Evolutionary conservation across 2,797 vertebrate species (phyloP).

Genomic region (Varecia variegata): DNA sequence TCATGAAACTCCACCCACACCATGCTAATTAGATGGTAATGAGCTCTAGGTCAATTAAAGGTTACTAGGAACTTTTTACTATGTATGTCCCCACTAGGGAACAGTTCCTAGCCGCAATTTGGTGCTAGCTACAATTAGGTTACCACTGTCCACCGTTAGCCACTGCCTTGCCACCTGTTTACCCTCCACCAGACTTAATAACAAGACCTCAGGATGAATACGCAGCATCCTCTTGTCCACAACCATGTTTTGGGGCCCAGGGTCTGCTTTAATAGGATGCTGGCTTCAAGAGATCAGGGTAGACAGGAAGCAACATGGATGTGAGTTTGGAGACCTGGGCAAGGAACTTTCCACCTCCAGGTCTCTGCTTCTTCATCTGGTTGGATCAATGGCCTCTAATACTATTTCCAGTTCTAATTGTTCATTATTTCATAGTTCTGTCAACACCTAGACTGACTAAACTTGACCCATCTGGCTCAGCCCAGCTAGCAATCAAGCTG

Average conservation of each 20-base stretch:
- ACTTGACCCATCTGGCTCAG: neutral
- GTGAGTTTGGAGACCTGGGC: neutral
- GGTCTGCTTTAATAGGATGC: accelerated
- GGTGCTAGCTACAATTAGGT: too few relatives aligned
- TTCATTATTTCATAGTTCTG: neutral
- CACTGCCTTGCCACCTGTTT: too few relatives aligned
- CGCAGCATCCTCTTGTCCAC: too few relatives aligned
- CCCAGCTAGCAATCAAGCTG: neutral
- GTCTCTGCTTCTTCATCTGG: neutral
- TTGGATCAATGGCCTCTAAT: neutral
- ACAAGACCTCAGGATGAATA: accelerated
- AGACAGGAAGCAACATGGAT: neutral
- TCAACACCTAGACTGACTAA: too few relatives aligned
- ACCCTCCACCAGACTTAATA: too few relatives aligned
- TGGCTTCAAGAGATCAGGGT: neutral
- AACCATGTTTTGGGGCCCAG: neutral
- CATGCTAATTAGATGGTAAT: too few relatives aligned
- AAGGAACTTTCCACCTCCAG: neutral
- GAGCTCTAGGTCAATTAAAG: too few relatives aligned
- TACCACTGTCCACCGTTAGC: too few relatives aligned
- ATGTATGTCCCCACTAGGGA: too few relatives aligned
- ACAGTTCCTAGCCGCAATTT: too few relatives aligned
- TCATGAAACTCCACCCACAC: too few relatives aligned
- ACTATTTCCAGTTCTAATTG: neutral
- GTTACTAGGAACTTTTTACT: too few relatives aligned